Evolutionary conservation across 2,113 vertebrate species (phyloP), one percentile per base, ranked within the genome.

Genomic region (Erythrocercus mccallii): DNA sequence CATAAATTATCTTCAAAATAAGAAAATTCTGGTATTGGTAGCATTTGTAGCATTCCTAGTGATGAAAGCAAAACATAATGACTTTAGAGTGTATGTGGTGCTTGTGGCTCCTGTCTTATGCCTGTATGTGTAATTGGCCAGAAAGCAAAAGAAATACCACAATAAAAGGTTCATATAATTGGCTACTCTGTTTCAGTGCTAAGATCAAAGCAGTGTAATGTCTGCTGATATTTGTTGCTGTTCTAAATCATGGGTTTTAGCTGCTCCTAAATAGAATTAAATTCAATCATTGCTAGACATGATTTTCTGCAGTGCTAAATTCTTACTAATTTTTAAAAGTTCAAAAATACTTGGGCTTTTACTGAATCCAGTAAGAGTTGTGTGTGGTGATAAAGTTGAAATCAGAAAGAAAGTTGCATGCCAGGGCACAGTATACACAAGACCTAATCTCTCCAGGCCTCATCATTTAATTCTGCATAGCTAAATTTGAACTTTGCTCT

Each of bases 51-150:
- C 35, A 60, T 76, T 54, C 20, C 5, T 35, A 69, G 15, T 13
- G 31, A 61, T 73, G 82, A 86, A 65, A 80, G 44, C 17, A 81
- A 88, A 84, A 22, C 6, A 1, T 60, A 61, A 42, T 19, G 14
- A 42, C 18, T 83, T 65, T 27, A 56, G 28, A 73, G 4, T 72
- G 17, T 23, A 7, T 21, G 14, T 0, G 0, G 15, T 86, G 3
- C 33, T 90, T 82, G 37, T 64, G 50, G 30, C 20, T 86, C 10
- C 18, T 79, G 31, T 68, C 24, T 71, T 84, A 33, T 38, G 15
- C 23, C 20, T 71, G 50, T 38, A 27, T 0, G 0, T 28, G 15
- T 35, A 70, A 69, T 21, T 62, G 47, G 9, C 37, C 42, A 66
- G 51, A 85, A 91, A 82, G 35, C 8, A 38, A 70, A 74, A 62